Evolutionary conservation across 2,797 vertebrate species (phyloP).

Genomic region (Triplophysa bombifrons): DNA sequence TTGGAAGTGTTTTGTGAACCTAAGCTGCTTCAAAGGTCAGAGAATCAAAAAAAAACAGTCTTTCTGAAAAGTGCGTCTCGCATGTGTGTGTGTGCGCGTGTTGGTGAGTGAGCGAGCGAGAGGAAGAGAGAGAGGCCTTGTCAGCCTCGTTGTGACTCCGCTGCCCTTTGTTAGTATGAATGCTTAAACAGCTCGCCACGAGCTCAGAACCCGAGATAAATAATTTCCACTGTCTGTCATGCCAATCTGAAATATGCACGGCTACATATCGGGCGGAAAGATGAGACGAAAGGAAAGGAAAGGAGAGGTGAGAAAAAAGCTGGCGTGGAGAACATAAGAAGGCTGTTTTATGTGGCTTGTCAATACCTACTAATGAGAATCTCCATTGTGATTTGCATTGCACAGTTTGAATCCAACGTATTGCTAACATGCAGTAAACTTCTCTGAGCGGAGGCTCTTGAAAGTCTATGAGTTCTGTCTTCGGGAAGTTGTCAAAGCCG

Average conservation of each 20-base stretch:
- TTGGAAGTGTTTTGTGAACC: slow-evolving; percentile 84
- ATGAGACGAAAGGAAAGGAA: slow-evolving; percentile 40
- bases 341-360: slow-evolving; percentile 80
- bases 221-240: slow-evolving; percentile 81
- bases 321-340: slow-evolving; percentile 59
- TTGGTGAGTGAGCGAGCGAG: not conserved
- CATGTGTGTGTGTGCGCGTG: slow-evolving; percentile 38
- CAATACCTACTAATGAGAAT: slow-evolving; percentile 80
- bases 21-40: slow-evolving; percentile 84
- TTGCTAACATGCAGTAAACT: slow-evolving; percentile 73
- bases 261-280: slow-evolving; percentile 57
- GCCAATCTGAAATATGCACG: slow-evolving; percentile 80
- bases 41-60: slow-evolving; percentile 58
- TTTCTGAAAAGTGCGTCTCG: slow-evolving; percentile 58
- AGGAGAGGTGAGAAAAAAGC: slow-evolving; percentile 59
- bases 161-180: slow-evolving; percentile 84
- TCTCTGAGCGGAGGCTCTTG: slow-evolving; percentile 69
- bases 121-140: slow-evolving; percentile 64
- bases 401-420: slow-evolving; percentile 70
- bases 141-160: slow-evolving; percentile 73
- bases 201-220: slow-evolving; percentile 78
- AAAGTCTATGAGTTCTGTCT: slow-evolving; percentile 60
- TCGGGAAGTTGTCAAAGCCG: slow-evolving; percentile 62
- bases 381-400: slow-evolving; percentile 76
- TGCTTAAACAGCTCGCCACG: slow-evolving; percentile 79